Base-by-base conservation (phyloP, 1,140 invertebrate genomes). In the Cotesia typhae region DNA sequence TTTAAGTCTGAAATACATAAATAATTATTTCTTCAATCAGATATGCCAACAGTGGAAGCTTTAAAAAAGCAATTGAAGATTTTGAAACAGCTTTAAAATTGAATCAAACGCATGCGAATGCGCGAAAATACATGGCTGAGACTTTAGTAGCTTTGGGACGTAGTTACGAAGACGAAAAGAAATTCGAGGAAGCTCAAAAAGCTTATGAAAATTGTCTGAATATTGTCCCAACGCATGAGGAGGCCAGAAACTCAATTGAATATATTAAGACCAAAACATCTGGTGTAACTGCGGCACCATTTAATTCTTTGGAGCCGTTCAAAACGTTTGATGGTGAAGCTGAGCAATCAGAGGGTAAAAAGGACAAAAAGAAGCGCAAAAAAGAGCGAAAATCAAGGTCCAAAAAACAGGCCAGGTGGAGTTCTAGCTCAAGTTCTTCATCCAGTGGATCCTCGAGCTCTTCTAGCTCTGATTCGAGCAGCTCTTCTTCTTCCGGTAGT, bases 11-110 rank as follows among this genome's bases (percentile, higher is more conserved):
- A 28, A 28, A 3, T 28, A 28, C 3, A 28, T 28, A 2, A 2
- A 28, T 28, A 28, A 28, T 28, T 28, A 28, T 28, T 28, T 28
- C 3, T 28, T 28, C 3, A 2, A 28, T 53, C 77, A 92, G 91
- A 74, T 97, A 95, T 87, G 96, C 96, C 9, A 98, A 98, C 82
- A 95, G 94, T 83, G 95, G 95, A 59, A 96, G 92, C 80, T 98
- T 96, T 85, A 92, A 94, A 77, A 96, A 95, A 82, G 97, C 96
- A 3, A 94, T 98, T 77, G 94, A 96, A 79, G 96, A 98, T 87
- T 98, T 98, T 88, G 95, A 97, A 86, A 92, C 91, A 38, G 96
- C 96, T 2, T 86, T 98, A 38, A 93, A 94, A 82, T 82, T 95
- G 14, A 96, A 98, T 87, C 93, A 93, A 17, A 94, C 91, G 70